A percentile compares a stretch with the other conserved stretches of the same genome.
These are phyloP conservation scores for Arrhopalites spinosus DNA, from an alignment of 2,888 invertebrate species.

Conservation along the genomic window DNA sequence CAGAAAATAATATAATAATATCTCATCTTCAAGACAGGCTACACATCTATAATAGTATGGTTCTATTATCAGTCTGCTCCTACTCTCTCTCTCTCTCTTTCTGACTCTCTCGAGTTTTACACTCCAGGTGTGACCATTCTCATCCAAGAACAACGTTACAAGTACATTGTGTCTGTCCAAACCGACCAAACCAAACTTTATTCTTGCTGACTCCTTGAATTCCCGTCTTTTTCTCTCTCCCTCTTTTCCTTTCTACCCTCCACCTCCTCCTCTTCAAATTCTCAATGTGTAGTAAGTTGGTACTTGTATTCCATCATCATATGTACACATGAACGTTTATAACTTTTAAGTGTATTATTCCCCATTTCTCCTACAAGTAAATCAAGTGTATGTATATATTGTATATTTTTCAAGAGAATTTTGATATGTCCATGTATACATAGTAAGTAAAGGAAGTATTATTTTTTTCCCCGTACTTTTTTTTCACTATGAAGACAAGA, in stretches of 20 bases:
- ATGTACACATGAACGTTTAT: neutral
- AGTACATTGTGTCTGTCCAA: slow-evolving; percentile 11
- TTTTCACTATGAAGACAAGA: too few species aligned
- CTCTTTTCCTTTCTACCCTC: neutral
- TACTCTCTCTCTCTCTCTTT: slow-evolving; percentile 17
- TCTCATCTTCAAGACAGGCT: neutral
- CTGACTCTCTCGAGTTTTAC: slow-evolving; percentile 18
- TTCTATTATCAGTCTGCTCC: slow-evolving; percentile 19
- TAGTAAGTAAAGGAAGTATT: neutral
- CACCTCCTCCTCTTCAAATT: neutral
- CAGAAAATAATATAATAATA: neutral
- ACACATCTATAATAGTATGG: slow-evolving; percentile 9
- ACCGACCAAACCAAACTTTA: slow-evolving; percentile 28
- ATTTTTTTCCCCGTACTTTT: too few species aligned
- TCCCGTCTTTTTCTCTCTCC: slow-evolving; percentile 6
- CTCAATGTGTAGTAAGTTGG: too few species aligned
- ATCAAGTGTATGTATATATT: neutral
- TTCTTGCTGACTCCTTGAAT: slow-evolving; percentile 10
- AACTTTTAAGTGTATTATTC: too few species aligned
- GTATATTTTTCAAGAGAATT: neutral
- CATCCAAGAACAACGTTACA: slow-evolving; percentile 19
- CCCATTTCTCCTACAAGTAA: neutral
- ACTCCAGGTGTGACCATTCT: slow-evolving; percentile 47
- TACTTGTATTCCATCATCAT: neutral
- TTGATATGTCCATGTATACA: neutral